These are phyloP conservation scores for Ammodytes dubius DNA, from an alignment of 2,113 vertebrate genomes.

Conservation along the genomic window DNA sequence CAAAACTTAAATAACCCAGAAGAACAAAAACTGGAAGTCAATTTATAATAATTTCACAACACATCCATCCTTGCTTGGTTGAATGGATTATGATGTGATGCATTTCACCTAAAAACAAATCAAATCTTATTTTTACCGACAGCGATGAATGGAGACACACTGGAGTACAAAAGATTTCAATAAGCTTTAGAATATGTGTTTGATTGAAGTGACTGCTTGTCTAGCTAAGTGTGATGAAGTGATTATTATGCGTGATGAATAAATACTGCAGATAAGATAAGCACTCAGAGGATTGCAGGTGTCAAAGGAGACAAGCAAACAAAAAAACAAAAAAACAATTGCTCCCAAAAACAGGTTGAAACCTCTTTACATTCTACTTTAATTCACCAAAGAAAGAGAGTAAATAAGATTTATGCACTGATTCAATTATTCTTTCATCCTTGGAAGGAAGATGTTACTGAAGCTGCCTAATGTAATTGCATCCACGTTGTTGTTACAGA, in stretches of 20 bases:
- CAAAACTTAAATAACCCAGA: not conserved
- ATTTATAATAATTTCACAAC: slow-evolving; percentile 31
- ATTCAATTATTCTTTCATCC: not conserved
- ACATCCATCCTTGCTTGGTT: not conserved
- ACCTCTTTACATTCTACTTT: not conserved
- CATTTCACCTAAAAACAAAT: slow-evolving; percentile 7
- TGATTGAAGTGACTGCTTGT: slow-evolving; percentile 50
- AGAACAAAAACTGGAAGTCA: not conserved
- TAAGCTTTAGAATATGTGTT: slow-evolving; percentile 16
- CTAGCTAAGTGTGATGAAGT: slow-evolving; percentile 50
- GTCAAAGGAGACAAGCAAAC: slow-evolving; percentile 6
- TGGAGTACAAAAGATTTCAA: slow-evolving; percentile 14
- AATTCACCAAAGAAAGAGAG: not conserved
- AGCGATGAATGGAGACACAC: slow-evolving; percentile 16
- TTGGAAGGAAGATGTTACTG: not conserved
- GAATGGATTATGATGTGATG: not conserved
- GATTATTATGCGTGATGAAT: slow-evolving; percentile 59
- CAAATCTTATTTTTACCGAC: not conserved
- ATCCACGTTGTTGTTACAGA: not conserved
- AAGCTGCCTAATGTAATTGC: not conserved
- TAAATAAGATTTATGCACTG: not conserved
- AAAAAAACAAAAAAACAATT: not conserved
- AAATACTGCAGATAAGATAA: slow-evolving; percentile 61
- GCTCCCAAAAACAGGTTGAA: not conserved
- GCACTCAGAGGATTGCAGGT: slow-evolving; percentile 16